phyloP scores from a whole-genome alignment of 2,888 invertebrate species.

The Nymphalis polychloros region DNA sequence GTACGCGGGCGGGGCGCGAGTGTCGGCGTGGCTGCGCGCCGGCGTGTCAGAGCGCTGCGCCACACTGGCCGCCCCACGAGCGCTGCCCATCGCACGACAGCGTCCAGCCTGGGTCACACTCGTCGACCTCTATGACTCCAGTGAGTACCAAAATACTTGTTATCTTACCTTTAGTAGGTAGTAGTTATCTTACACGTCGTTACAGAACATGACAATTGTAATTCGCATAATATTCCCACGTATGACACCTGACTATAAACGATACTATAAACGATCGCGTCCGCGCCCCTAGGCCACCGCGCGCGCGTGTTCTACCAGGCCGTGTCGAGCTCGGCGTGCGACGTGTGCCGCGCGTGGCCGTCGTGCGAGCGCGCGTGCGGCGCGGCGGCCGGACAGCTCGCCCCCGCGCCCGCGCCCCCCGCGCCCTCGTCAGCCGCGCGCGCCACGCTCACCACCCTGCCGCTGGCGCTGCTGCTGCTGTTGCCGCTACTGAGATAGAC shows the following conservation, averaged over 20 bases:
- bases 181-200: no score
- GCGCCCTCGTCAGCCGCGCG: slow-evolving; percentile 15
- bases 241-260: no score
- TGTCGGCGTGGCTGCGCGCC: slow-evolving; percentile 72
- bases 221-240: no score
- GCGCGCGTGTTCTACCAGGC: slow-evolving; percentile 92
- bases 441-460: slow-evolving; percentile 1
- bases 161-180: no score
- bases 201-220: no score
- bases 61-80: slow-evolving; percentile 90
- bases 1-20: slow-evolving; percentile 56
- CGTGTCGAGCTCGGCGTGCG: slow-evolving; percentile 86
- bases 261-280: no score
- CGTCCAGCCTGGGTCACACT: slow-evolving; percentile 92
- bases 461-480: neutral
- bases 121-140: slow-evolving; percentile 95
- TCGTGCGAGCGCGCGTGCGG: slow-evolving; percentile 72
- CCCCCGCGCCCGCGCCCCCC: slow-evolving; percentile 28
- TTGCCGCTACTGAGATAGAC: neutral
- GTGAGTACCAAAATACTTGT: slow-evolving; percentile 84
- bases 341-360: slow-evolving; percentile 87
- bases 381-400: slow-evolving; percentile 50
- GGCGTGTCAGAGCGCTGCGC: slow-evolving; percentile 86
- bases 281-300: slow-evolving; percentile 84
- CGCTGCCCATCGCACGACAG: slow-evolving; percentile 91